These are phyloP conservation scores for Steinernema scapterisci DNA, from an alignment of 2,888 invertebrate genomes.

Conservation along the genomic window DNA sequence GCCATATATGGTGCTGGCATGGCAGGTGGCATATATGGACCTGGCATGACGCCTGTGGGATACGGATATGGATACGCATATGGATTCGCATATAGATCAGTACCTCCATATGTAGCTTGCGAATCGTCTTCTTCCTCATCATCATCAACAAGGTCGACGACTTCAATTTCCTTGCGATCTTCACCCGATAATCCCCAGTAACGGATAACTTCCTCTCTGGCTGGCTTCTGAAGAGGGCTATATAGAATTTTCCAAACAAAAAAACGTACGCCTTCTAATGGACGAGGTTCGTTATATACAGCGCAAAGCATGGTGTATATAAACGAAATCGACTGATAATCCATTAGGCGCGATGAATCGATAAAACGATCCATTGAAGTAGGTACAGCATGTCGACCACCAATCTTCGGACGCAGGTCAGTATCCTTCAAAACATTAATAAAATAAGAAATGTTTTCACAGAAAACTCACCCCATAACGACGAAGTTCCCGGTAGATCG, in stretches of 20 bases:
- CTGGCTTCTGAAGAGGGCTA: neutral
- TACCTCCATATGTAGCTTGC: neutral
- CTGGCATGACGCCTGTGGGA: too few relatives aligned
- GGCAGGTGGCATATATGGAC: too few relatives aligned
- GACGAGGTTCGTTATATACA: neutral
- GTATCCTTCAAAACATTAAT: neutral
- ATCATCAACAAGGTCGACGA: neutral
- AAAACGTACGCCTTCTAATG: neutral
- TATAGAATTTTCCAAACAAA: neutral
- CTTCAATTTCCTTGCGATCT: neutral
- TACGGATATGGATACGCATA: too few relatives aligned
- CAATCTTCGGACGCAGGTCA: neutral
- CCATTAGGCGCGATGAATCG: constrained; percentile 42
- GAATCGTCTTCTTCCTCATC: neutral
- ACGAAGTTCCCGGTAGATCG: too few relatives aligned
- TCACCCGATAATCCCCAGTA: constrained; percentile 14
- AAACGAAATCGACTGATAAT: constrained; percentile 48
- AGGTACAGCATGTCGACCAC: constrained; percentile 6
- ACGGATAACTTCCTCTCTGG: neutral
- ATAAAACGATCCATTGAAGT: constrained; percentile 46
- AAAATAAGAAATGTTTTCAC: too few relatives aligned
- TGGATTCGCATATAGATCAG: too few relatives aligned
- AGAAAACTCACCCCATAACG: too few relatives aligned
- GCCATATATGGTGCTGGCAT: too few relatives aligned
- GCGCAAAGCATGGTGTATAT: constrained; percentile 40